Conservation (phyloP, 2,797 vertebrate species). For the Bovichtus variegatus region DNA sequence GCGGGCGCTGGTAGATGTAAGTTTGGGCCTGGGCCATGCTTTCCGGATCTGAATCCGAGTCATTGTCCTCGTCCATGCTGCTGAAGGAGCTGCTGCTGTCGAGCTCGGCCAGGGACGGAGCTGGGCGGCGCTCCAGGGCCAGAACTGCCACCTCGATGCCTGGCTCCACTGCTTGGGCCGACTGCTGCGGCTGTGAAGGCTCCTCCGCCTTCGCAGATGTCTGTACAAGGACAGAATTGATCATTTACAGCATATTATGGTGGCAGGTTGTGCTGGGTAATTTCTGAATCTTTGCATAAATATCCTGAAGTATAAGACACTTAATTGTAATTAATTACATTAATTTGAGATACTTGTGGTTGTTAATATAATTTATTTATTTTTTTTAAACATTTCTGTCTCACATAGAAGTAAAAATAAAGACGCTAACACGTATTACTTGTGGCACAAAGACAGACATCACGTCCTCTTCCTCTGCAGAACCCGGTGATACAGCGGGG, state of each 20-base stretch:
- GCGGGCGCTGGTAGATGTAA: conserved; percentile 65
- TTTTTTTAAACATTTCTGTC: not conserved
- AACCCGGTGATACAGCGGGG: conserved; percentile 81
- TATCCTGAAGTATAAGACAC: not conserved
- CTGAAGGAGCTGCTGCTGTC: conserved; percentile 92
- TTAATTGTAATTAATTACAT: too few species aligned
- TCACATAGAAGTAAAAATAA: not conserved
- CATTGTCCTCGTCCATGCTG: conserved; percentile 88
- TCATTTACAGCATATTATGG: not conserved
- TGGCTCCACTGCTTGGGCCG: conserved; percentile 37
- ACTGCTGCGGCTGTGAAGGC: conserved; percentile 13
- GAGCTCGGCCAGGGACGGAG: conserved; percentile 88
- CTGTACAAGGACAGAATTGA: conserved; percentile 32
- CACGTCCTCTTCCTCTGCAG: conserved; percentile 85
- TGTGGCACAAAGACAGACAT: conserved; percentile 71
- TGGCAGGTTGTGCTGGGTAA: not conserved
- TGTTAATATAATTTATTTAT: too few species aligned
- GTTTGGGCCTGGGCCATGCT: conserved; percentile 43
- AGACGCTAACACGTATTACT: conserved; percentile 49
- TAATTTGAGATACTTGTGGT: not conserved
- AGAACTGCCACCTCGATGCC: conserved; percentile 76
- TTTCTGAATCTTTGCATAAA: not conserved
- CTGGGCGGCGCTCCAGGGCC: conserved; percentile 77
- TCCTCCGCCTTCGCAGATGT: conserved; percentile 54
- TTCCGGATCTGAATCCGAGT: conserved; percentile 69